phyloP scores from a whole-genome alignment of 2,797 vertebrate species.

The Monodelphis domestica region DNA sequence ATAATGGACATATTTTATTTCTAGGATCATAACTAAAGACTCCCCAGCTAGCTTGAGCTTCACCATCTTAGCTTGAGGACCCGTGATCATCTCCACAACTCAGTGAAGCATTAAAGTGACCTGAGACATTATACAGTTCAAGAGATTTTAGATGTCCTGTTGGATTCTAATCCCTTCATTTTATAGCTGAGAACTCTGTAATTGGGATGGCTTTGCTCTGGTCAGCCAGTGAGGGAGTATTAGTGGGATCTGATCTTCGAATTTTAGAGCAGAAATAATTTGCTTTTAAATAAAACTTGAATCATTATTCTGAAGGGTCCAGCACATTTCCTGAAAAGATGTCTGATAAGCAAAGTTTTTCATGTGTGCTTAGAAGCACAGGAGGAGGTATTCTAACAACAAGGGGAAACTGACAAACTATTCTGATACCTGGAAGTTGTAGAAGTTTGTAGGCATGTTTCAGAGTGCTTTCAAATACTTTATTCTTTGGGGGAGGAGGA shows the following conservation, averaged over 20 bases:
- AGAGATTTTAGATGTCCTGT: not conserved
- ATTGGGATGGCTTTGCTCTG: not conserved
- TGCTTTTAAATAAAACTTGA: slow-evolving; percentile 42
- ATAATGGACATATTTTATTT: not conserved
- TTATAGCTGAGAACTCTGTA: not conserved
- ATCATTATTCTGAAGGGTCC: slow-evolving; percentile 43
- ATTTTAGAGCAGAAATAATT: slow-evolving; percentile 32
- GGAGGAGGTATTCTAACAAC: not conserved
- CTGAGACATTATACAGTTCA: not conserved
- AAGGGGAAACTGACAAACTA: not conserved
- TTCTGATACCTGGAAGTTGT: not conserved
- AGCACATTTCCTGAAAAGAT: slow-evolving; percentile 10
- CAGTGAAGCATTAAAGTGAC: not conserved
- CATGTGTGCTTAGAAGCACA: not conserved
- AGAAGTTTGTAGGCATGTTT: not conserved
- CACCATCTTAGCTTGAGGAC: not conserved
- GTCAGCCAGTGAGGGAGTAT: not conserved
- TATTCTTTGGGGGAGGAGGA: not conserved
- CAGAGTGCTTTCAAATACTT: not conserved
- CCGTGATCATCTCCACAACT: not conserved
- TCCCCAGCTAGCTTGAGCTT: not conserved
- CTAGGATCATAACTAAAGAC: not conserved
- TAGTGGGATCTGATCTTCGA: slow-evolving; percentile 19
- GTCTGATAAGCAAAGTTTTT: not conserved
- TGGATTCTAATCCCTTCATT: not conserved